Percentiles rank a stretch among this genome's conserved stretches.
Conservation (phyloP, 1,140 invertebrate species). For the Papilio machaon region DNA sequence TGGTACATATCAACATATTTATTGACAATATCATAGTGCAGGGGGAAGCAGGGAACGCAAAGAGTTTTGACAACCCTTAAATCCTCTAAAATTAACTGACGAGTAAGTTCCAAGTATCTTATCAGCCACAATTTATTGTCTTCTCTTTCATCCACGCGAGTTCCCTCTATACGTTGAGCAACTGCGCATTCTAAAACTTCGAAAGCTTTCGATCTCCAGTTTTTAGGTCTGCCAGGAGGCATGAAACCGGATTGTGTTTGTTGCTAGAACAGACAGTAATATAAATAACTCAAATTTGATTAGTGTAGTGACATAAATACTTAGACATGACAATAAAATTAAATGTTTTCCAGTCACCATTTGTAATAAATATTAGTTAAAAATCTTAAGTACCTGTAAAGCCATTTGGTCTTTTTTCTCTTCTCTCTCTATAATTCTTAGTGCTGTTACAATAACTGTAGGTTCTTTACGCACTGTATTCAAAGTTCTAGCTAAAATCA, state of each 20-base stretch:
- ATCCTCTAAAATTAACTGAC: slow-evolving; percentile 95
- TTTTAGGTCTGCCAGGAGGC: slow-evolving; percentile 96
- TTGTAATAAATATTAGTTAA: slow-evolving; percentile 11
- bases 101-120: slow-evolving; percentile 87
- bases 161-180: slow-evolving; percentile 91
- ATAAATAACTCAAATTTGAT: slow-evolving; percentile 14
- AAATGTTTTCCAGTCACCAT: no score
- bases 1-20: slow-evolving; percentile 98
- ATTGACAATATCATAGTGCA: slow-evolving; percentile 96
- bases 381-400: slow-evolving; percentile 80
- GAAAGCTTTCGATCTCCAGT: slow-evolving; percentile 94
- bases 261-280: slow-evolving; percentile 79
- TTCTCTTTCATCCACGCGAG: slow-evolving; percentile 94
- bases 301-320: no score
- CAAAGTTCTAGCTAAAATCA: slow-evolving; percentile 94
- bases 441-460: slow-evolving; percentile 96
- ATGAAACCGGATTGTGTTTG: slow-evolving; percentile 93
- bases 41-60: slow-evolving; percentile 97
- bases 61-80: slow-evolving; percentile 95
- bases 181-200: slow-evolving; percentile 93
- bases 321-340: not conserved
- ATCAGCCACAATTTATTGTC: slow-evolving; percentile 99
- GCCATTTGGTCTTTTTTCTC: slow-evolving; percentile 95
- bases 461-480: slow-evolving; percentile 98
- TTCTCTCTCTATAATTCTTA: slow-evolving; percentile 98